These are phyloP conservation scores for Eristalinus aeneus DNA, from an alignment of 2,888 invertebrate species.

Conservation along the genomic window DNA sequence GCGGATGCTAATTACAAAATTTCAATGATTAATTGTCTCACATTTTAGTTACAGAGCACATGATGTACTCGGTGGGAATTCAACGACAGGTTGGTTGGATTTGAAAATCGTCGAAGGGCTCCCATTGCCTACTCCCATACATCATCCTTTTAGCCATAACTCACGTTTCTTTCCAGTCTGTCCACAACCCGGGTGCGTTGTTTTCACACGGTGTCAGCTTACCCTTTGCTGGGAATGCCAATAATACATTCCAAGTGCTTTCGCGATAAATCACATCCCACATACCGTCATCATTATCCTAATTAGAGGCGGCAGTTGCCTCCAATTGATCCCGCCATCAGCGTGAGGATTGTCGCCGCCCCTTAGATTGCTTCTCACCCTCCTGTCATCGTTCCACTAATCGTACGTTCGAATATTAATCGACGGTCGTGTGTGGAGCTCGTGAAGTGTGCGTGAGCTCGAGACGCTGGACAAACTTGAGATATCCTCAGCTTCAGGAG, in stretches of 20 bases:
- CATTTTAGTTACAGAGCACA: not conserved
- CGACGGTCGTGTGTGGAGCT: not conserved
- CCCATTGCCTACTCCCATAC: too few species aligned
- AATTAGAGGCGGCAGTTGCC: not conserved
- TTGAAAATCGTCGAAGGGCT: too few species aligned
- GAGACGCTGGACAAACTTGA: not conserved
- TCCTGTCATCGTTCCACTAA: not conserved
- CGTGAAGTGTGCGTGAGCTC: not conserved
- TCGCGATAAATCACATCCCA: not conserved
- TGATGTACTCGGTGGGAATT: too few species aligned
- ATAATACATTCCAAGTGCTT: not conserved
- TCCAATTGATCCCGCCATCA: not conserved
- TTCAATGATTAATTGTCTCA: not conserved
- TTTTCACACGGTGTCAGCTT: not conserved
- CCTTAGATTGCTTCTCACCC: not conserved
- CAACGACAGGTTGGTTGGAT: too few species aligned
- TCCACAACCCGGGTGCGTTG: not conserved
- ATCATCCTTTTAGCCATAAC: too few species aligned
- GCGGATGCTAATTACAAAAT: not conserved
- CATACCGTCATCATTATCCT: not conserved
- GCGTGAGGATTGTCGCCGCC: too few species aligned
- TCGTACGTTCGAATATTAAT: not conserved
- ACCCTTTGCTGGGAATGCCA: not conserved
- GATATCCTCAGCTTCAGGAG: not conserved
- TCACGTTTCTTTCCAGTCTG: too few species aligned